These are phyloP conservation scores for Diuraphis noxia DNA, from an alignment of 1,140 invertebrate genomes.

Conservation along the genomic window DNA sequence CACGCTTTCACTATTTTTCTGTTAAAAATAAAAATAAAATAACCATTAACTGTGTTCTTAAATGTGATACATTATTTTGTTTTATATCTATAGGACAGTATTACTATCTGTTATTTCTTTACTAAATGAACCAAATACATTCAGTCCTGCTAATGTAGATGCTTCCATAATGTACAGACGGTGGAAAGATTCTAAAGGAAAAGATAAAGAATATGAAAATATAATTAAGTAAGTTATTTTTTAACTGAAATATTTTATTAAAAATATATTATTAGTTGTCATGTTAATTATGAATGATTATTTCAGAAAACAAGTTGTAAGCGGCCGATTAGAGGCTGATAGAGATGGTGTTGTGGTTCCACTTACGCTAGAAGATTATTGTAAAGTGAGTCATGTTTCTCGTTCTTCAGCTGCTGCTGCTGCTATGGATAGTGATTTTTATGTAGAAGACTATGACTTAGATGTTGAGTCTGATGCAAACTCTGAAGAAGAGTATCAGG, in stretches of 20 bases:
- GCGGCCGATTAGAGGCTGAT: slow-evolving; percentile 91
- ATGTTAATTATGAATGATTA: slow-evolving; percentile 40
- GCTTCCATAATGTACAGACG: slow-evolving; percentile 99
- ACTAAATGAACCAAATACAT: slow-evolving; percentile 99
- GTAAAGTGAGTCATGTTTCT: slow-evolving; percentile 81
- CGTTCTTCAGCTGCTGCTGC: slow-evolving; percentile 77
- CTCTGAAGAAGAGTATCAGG: slow-evolving; percentile 66
- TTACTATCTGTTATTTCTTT: slow-evolving; percentile 97
- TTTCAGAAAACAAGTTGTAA: slow-evolving; percentile 90
- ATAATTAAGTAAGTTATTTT: slow-evolving; percentile 85
- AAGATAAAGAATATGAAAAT: slow-evolving; percentile 99
- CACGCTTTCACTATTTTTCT: background rate
- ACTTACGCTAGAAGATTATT: slow-evolving; percentile 96
- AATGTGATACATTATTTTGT: background rate
- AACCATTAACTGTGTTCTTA: background rate
- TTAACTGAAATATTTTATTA: background rate
- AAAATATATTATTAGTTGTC: background rate
- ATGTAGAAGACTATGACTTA: slow-evolving; percentile 88
- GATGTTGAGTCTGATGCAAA: slow-evolving; percentile 70
- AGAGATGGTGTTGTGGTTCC: slow-evolving; percentile 96
- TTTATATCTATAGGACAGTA: slow-evolving; percentile 76
- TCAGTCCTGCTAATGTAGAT: slow-evolving; percentile 98
- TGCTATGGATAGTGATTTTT: slow-evolving; percentile 85
- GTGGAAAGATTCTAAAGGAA: slow-evolving; percentile 97
- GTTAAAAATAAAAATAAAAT: background rate